Evolutionary conservation across 2,113 vertebrate genomes (phyloP).

Genomic region (Trogon melanurus): DNA sequence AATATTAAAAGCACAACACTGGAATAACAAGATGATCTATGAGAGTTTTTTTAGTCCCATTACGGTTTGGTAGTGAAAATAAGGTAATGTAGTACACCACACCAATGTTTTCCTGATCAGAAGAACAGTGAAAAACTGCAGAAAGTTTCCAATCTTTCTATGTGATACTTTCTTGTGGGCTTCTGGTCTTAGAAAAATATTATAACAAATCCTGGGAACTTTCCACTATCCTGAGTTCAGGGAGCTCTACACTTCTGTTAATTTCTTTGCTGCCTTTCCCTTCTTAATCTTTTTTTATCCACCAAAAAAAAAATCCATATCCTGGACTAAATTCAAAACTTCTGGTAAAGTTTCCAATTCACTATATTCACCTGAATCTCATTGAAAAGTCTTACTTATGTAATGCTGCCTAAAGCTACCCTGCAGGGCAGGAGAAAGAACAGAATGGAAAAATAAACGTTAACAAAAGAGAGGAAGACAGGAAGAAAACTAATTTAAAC

Average conservation of each 20-base stretch:
- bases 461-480: neutral
- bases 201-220: neutral
- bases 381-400: constrained; percentile 2
- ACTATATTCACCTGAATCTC: neutral
- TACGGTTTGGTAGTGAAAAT: neutral
- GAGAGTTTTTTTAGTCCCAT: neutral
- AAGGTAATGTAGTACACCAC: neutral
- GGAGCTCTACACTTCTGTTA: neutral
- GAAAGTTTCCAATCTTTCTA: neutral
- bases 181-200: neutral
- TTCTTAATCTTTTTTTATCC: constrained; percentile 23
- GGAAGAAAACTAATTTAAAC: neutral
- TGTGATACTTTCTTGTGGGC: neutral
- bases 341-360: constrained; percentile 11
- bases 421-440: neutral
- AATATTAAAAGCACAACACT: neutral
- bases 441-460: neutral
- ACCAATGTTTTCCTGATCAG: neutral
- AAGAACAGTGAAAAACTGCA: neutral
- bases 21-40: neutral
- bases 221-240: neutral
- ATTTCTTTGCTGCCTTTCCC: neutral
- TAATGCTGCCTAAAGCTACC: neutral
- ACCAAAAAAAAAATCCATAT: neutral
- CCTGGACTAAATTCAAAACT: constrained; percentile 32